Percentiles rank a stretch among this genome's conserved stretches.
These are phyloP conservation scores for Prosapia bicincta DNA, from an alignment of 2,888 invertebrate species.

Conservation along the genomic window DNA sequence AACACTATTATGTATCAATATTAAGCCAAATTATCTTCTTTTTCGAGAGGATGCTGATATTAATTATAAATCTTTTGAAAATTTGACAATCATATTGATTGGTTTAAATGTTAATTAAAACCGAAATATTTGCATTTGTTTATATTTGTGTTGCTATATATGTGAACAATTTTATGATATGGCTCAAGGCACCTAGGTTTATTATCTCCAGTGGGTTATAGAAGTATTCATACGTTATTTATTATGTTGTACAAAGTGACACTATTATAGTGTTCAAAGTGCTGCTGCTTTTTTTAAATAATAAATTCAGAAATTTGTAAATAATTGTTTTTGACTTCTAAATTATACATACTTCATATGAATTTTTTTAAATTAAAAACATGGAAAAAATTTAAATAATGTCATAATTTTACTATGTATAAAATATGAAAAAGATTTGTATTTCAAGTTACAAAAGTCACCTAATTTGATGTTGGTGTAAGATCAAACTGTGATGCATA, in stretches of 20 bases:
- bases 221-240: neutral
- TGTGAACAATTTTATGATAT: neutral
- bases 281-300: neutral
- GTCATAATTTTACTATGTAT: no score
- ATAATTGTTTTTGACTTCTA: no score
- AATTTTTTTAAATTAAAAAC: no score
- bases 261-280: neutral
- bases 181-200: neutral
- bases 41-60: neutral
- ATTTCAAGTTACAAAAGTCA: no score
- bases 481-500: no score
- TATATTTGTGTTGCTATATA: neutral
- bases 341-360: no score
- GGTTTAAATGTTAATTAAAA: neutral
- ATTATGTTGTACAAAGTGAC: neutral
- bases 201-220: neutral
- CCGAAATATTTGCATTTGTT: neutral
- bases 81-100: neutral
- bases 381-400: no score
- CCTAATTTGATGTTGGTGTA: no score
- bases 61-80: neutral
- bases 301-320: no score
- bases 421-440: no score
- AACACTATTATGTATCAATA: neutral
- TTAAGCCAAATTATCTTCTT: neutral